Conservation (phyloP, 2,113 vertebrate species). For the Cyprinodon brontotheroides region DNA sequence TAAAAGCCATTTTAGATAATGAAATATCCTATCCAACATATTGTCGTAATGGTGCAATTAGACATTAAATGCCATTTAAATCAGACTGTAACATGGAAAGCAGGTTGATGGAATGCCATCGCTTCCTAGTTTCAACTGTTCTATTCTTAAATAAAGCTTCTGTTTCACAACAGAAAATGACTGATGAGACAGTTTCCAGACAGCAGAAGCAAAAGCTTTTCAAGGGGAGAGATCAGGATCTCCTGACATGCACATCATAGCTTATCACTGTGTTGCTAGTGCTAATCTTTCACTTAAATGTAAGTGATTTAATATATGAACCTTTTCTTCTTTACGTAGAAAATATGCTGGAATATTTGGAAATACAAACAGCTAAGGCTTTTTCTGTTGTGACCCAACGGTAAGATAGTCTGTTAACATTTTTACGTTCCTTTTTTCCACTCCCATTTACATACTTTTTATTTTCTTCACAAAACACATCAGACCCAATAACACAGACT, state of each 20-base stretch:
- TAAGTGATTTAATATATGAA: neutral
- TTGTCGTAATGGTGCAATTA: neutral
- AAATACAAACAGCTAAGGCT: no score
- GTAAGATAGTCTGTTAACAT: no score
- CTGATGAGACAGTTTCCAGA: slow-evolving; percentile 20
- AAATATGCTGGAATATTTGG: neutral
- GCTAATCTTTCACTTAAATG: slow-evolving; percentile 2
- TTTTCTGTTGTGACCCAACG: no score
- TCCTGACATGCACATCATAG: slow-evolving; percentile 6
- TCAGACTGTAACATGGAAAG: neutral
- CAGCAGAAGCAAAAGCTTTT: slow-evolving; percentile 18
- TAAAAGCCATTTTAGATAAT: neutral
- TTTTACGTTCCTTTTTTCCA: no score
- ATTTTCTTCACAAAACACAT: no score
- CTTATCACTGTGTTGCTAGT: neutral
- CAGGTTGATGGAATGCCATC: neutral
- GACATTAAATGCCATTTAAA: neutral
- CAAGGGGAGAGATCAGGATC: slow-evolving; percentile 27
- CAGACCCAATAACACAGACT: no score
- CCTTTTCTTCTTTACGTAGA: neutral
- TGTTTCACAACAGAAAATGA: slow-evolving; percentile 10
- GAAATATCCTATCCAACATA: neutral
- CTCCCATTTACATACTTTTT: no score
- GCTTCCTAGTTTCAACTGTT: neutral
- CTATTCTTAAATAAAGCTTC: neutral